These are phyloP conservation scores for Bovichtus variegatus DNA, from an alignment of 2,797 vertebrate species.

Conservation along the genomic window DNA sequence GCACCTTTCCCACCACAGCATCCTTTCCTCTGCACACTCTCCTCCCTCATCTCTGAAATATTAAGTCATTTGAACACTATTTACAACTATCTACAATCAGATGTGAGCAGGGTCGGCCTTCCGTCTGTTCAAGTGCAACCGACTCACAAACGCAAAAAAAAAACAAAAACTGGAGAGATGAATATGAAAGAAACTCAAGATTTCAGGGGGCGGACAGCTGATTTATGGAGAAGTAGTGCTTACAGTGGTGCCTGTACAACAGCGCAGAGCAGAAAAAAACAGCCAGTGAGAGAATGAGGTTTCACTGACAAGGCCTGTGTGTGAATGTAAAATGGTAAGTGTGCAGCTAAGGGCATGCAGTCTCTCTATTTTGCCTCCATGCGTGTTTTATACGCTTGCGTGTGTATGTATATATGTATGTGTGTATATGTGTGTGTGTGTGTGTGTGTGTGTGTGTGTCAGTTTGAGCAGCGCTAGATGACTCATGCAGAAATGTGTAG, in stretches of 20 bases:
- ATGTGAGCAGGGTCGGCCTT: conserved; percentile 51
- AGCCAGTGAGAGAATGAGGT: conserved; percentile 28
- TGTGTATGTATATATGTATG: conserved; percentile 16
- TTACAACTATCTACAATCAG: conserved; percentile 78
- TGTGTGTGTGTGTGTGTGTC: conserved; percentile 24
- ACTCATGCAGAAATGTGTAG: conserved; percentile 73
- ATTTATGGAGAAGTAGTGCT: conserved; percentile 24
- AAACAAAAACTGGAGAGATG: not conserved
- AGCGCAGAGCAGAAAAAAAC: conserved; percentile 11
- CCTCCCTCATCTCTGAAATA: conserved; percentile 49
- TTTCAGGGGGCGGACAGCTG: conserved; percentile 1
- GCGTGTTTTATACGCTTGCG: conserved; percentile 33
- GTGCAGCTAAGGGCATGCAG: conserved; percentile 30
- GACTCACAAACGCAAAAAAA: conserved; percentile 14
- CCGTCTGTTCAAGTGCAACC: conserved; percentile 48
- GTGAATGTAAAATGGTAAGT: conserved; percentile 24
- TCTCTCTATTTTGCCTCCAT: conserved; percentile 40
- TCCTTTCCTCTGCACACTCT: conserved; percentile 41
- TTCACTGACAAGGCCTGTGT: conserved; percentile 46
- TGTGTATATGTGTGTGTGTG: conserved; percentile 24
- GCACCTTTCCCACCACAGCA: conserved; percentile 33
- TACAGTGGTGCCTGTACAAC: conserved; percentile 21
- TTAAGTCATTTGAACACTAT: conserved; percentile 68
- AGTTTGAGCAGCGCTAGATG: conserved; percentile 50
- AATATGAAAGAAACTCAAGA: conserved; percentile 17